Conservation (phyloP, 2,113 vertebrate genomes). For the Dipodomys stephensi region DNA sequence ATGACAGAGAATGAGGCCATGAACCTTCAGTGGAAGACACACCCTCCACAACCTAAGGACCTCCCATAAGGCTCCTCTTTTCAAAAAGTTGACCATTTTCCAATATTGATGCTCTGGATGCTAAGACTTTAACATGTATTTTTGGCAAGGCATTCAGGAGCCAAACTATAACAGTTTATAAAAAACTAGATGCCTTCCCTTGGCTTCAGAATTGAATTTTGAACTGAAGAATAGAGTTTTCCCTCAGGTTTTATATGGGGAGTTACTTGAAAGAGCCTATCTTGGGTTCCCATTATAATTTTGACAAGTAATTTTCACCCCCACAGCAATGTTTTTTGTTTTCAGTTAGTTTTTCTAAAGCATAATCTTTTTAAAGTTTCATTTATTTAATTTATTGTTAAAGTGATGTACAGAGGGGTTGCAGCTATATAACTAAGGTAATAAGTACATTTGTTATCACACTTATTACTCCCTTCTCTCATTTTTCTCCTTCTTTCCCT, state of each 20-base stretch:
- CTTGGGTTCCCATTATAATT: neutral
- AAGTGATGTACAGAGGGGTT: too few relatives aligned
- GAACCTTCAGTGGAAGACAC: neutral
- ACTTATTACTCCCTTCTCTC: too few relatives aligned
- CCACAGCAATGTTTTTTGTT: neutral
- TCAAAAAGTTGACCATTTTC: neutral
- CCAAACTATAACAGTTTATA: neutral
- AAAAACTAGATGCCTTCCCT: neutral
- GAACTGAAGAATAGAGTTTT: slow-evolving; percentile 10
- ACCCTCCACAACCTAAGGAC: neutral
- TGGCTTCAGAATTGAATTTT: slow-evolving; percentile 4
- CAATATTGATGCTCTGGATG: too few relatives aligned
- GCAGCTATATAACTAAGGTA: too few relatives aligned
- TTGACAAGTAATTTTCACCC: neutral
- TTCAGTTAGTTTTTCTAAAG: neutral
- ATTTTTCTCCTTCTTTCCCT: too few relatives aligned
- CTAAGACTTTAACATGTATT: neutral
- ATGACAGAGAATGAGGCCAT: neutral
- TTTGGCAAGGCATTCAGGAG: neutral
- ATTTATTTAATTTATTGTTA: too few relatives aligned
- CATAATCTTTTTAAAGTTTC: neutral
- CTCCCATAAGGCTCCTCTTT: neutral
- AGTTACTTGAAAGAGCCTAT: slow-evolving; percentile 6
- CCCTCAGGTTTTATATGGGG: neutral
- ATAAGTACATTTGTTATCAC: too few relatives aligned